A percentile compares a stretch with the other conserved stretches of the same genome.
Conservation (phyloP, 2,113 vertebrate genomes). For the Smithornis capensis region DNA sequence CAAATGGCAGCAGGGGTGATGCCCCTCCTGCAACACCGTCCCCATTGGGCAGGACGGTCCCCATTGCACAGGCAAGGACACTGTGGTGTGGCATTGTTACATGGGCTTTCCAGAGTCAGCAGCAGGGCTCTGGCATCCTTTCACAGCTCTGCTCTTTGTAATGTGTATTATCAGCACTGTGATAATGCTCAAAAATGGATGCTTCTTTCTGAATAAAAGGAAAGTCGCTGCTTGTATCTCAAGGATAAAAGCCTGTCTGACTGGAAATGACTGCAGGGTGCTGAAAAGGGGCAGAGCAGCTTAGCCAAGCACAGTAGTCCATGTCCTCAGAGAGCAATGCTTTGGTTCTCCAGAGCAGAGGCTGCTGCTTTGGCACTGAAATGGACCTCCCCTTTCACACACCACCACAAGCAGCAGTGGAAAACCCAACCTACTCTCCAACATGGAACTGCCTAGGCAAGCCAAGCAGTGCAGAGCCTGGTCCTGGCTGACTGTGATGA, state of each 20-base stretch:
- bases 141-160: conserved; percentile 9
- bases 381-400: neutral
- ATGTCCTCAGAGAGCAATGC: neutral
- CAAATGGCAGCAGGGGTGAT: neutral
- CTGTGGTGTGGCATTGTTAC: accelerated
- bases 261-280: conserved; percentile 23
- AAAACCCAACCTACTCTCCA: neutral
- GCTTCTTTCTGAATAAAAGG: conserved; percentile 29
- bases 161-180: neutral
- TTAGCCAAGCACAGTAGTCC: neutral
- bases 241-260: conserved; percentile 49
- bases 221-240: conserved; percentile 1
- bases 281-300: neutral
- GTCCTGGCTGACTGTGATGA: neutral
- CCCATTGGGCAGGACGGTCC: accelerated
- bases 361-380: neutral
- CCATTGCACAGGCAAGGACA: neutral
- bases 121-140: neutral
- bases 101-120: neutral
- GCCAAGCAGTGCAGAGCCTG: neutral
- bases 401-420: accelerated
- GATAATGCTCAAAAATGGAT: conserved; percentile 9
- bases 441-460: neutral
- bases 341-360: neutral
- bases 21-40: accelerated